Base-by-base conservation (phyloP, 1,140 invertebrate species). In the Drosophila nebulosa region DNA sequence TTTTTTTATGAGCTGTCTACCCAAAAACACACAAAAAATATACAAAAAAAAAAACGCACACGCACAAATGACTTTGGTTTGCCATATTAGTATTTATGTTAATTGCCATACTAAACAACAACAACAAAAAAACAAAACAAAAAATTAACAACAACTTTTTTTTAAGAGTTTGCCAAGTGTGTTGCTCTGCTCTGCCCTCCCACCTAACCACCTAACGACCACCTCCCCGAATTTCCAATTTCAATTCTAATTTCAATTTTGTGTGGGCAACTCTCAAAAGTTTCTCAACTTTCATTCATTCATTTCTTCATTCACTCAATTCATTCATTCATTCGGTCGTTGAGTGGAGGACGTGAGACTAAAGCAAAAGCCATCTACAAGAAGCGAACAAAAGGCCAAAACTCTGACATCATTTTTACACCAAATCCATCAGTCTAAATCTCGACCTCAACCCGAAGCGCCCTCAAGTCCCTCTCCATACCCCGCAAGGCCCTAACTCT, bases 51-150 rank as follows among this genome's bases (percentile, higher is more conserved):
- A 67, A 77, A n/a, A n/a, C n/a, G 63, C 22, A 61, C 79, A 71
- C 71, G 64, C 64, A 67, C 60, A 78, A 78, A 67, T 78, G 85
- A 78, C 51, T 51, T 50, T 59, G 67, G 46, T 58, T 59, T 65
- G 78, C 81, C 81, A 67, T 86, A 81, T 86, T 75, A 74, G 81
- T 88, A 73, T 81, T 74, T 78, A 74, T 80, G 83, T 86, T 88
- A 86, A 86, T 88, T 75, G 64, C 75, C 83, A 80, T 75, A 86
- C 78, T 88, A 81, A 86, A 80, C 79, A 67, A 65, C 65, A 77
- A 56, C 68, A 65, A 18, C 53, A 66, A 26, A 42, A 53, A 53
- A 52, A 30, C 26, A 62, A 65, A 39, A n/a, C 10, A 12, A n/a
- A 56, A 21, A 39, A 60, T 12, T 30, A 53, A 51, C 14, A 30